Percentiles rank a stretch among this genome's conserved stretches.
These are phyloP conservation scores for Shinisaurus crocodilurus DNA, from an alignment of 2,113 vertebrate species.

Conservation along the genomic window DNA sequence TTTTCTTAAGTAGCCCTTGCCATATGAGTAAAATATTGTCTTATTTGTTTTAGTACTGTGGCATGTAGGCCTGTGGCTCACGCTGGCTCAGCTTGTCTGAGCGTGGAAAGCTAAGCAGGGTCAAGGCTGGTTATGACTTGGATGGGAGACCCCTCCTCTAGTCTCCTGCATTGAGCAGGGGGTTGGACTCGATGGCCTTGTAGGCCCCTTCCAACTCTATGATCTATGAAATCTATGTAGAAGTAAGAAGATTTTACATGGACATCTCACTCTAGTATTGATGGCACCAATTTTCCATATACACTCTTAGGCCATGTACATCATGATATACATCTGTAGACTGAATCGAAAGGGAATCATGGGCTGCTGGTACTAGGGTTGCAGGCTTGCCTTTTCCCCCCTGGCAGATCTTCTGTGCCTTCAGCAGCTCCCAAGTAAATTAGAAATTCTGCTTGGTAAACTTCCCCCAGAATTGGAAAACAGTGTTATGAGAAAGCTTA, in stretches of 20 bases:
- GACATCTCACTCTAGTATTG: background rate
- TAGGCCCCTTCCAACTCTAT: no score
- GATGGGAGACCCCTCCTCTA: no score
- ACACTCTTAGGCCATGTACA: background rate
- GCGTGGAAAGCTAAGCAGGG: no score
- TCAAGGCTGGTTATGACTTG: no score
- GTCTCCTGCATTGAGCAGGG: no score
- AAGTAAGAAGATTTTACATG: background rate
- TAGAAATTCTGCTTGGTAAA: background rate
- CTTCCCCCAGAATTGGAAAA: background rate
- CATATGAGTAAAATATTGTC: background rate
- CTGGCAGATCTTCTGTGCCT: no score
- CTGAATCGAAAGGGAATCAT: slow-evolving; percentile 16
- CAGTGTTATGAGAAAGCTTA: background rate
- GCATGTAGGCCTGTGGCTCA: no score
- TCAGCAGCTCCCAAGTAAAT: background rate
- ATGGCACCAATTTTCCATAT: background rate
- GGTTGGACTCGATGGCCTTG: no score
- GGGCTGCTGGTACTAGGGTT: background rate
- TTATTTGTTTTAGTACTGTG: background rate
- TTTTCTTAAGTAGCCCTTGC: background rate
- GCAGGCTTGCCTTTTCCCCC: background rate
- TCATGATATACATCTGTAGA: background rate
- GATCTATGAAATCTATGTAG: no score
- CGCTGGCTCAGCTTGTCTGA: no score